phyloP scores from a whole-genome alignment of 2,888 invertebrate species.

The Prosopocoilus inquinatus region DNA sequence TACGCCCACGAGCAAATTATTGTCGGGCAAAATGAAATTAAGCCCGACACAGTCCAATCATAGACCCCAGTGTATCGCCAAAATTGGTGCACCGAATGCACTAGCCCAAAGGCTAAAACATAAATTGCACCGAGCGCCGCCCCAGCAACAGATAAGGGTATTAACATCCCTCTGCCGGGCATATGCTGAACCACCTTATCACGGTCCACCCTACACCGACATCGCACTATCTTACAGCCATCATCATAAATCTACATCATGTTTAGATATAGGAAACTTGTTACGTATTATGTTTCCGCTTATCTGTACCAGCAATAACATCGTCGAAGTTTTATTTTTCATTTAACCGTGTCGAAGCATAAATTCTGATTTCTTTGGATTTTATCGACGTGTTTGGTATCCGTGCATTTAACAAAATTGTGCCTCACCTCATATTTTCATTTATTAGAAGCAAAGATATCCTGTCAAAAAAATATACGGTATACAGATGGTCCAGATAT shows the following conservation, averaged over 20 bases:
- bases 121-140: conserved; percentile 34
- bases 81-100: conserved; percentile 27
- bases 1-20: background rate
- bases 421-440: too few species aligned
- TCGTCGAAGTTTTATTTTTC: background rate
- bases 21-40: conserved; percentile 2
- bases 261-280: conserved; percentile 18
- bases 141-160: conserved; percentile 43
- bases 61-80: conserved; percentile 29
- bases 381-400: too few species aligned
- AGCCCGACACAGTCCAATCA: conserved; percentile 9
- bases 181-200: conserved; percentile 42
- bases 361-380: too few species aligned
- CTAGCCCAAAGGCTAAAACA: conserved; percentile 28
- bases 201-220: conserved; percentile 20
- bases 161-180: conserved; percentile 44
- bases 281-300: conserved; percentile 15
- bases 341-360: too few species aligned
- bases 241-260: conserved; percentile 23
- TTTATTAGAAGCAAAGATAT: too few species aligned
- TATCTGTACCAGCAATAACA: conserved; percentile 7
- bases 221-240: conserved; percentile 9
- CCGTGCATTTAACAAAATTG: too few species aligned
- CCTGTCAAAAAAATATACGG: too few species aligned
- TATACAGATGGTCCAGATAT: too few species aligned